Base-by-base conservation (phyloP, 2,888 invertebrate species). In the Plemyria rubiginata region DNA sequence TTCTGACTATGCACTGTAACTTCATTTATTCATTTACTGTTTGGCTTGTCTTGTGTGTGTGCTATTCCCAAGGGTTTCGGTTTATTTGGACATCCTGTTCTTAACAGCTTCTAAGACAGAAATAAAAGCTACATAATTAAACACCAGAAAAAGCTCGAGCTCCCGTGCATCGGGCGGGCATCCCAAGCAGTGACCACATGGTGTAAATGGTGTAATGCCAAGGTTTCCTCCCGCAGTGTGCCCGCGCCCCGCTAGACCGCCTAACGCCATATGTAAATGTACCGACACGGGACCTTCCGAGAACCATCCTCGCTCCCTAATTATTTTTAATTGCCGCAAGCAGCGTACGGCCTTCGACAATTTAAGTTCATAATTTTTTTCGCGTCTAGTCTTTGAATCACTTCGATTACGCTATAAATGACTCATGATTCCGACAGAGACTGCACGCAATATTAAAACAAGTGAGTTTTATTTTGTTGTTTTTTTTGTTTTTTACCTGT, bases 261-360 rank as follows among this genome's bases (percentile, higher is more conserved):
- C 71, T 70, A 70, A 70, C 83, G 84, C 86, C 91, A 87, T 90
- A 91, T 92, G 92, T 92, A 91, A 91, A 92, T 91, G 82, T 84
- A 83, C 77, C 78, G 80, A 74, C 72, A 70, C 59, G 54, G 76
- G 85, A 87, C 92, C 92, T 92, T 92, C 92, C 85, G 80, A 90
- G 92, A 92, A 92, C 84, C 87, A 84, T 86, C 85, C 87, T 85
- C 76, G 84, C 77, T 86, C 90, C 90, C 92, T 91, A 92, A 92
- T 92, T 92, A 92, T 92, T 92, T 92, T 92, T 92, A 92, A 92
- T 92, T 92, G 92, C 91, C 88, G 86, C 88, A 82, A 87, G 85
- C 80, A 75, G 82, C 79, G 77, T 81, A 82, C 86, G 89, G 88
- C 90, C 91, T 90, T 90, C 89, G 85, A 85, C 84, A 87, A 86